A percentile compares a stretch with the other conserved stretches of the same genome.
Evolutionary conservation across 2,797 vertebrate species (phyloP).

Genomic region (Oreonectes daqikongensis): DNA sequence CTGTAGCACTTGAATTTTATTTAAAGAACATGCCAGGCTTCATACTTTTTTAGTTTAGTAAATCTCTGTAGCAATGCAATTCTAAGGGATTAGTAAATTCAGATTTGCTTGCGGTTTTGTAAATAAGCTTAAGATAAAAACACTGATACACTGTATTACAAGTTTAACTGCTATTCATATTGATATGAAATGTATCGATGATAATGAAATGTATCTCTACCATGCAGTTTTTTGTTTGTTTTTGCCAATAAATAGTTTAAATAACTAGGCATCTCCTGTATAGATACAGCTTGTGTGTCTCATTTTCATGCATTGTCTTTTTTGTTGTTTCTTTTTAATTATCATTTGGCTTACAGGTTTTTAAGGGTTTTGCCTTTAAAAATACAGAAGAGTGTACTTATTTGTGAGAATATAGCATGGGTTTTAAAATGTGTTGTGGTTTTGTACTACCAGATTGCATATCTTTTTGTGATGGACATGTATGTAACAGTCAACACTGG

Average conservation of each 20-base stretch:
- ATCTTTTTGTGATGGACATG: slow-evolving; percentile 51
- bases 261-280: slow-evolving; percentile 64
- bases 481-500: slow-evolving; percentile 52
- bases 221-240: background rate
- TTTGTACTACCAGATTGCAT: slow-evolving; percentile 52
- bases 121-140: slow-evolving; percentile 18
- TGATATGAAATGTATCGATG: background rate
- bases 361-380: slow-evolving; percentile 55
- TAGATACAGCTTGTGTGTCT: slow-evolving; percentile 54
- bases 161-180: slow-evolving; percentile 28
- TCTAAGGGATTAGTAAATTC: slow-evolving; percentile 59
- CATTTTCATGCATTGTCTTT: slow-evolving; percentile 15
- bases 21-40: slow-evolving; percentile 49
- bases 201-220: too few species aligned
- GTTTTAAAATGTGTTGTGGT: slow-evolving; percentile 54
- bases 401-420: slow-evolving; percentile 57
- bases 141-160: slow-evolving; percentile 57
- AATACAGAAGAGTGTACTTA: slow-evolving; percentile 61
- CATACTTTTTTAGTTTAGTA: slow-evolving; percentile 52
- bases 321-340: slow-evolving; percentile 29
- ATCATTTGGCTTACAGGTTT: slow-evolving; percentile 50
- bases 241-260: slow-evolving; percentile 42
- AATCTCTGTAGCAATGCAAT: slow-evolving; percentile 49
- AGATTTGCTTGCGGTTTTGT: slow-evolving; percentile 39
- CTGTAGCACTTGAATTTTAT: slow-evolving; percentile 63